Percentiles rank a stretch among this genome's conserved stretches.
These are phyloP conservation scores for Rhodeus uyekii DNA, from an alignment of 2,797 vertebrate genomes.

Conservation along the genomic window DNA sequence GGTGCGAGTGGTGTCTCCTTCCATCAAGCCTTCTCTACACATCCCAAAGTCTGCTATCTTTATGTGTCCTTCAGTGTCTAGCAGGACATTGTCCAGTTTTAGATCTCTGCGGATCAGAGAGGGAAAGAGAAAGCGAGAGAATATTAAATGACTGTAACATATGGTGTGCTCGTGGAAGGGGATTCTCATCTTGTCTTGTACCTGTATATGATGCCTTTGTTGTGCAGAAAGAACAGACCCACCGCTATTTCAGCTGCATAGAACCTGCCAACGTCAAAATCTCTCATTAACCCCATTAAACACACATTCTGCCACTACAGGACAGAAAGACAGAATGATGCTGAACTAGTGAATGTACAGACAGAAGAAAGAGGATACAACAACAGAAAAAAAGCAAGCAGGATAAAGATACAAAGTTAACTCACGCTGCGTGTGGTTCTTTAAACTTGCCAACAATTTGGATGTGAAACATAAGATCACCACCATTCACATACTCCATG, in stretches of 20 bases:
- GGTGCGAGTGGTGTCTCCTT: constrained; percentile 84
- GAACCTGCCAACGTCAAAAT: constrained; percentile 74
- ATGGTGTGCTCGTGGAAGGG: background rate
- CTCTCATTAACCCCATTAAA: constrained; percentile 21
- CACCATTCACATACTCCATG: constrained; percentile 93
- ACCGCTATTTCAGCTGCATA: constrained; percentile 91
- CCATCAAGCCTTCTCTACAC: constrained; percentile 89
- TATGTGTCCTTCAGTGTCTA: constrained; percentile 90
- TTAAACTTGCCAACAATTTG: constrained; percentile 94
- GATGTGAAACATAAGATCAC: constrained; percentile 95
- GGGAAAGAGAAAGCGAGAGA: background rate
- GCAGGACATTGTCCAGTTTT: constrained; percentile 91
- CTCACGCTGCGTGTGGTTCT: constrained; percentile 91
- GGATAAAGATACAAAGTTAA: constrained; percentile 63
- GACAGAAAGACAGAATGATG: constrained; percentile 5
- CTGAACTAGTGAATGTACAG: background rate
- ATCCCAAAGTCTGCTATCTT: constrained; percentile 94
- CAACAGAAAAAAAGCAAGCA: constrained; percentile 31
- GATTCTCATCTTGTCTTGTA: constrained; percentile 56
- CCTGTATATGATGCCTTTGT: constrained; percentile 92
- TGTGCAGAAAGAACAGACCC: constrained; percentile 90
- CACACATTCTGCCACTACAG: constrained; percentile 10
- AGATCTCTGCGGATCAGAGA: constrained; percentile 78
- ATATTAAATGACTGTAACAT: background rate
- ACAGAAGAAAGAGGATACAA: constrained; percentile 46